Conservation (phyloP, 2,797 vertebrate genomes). For the Chaetophractus vellerosus region DNA sequence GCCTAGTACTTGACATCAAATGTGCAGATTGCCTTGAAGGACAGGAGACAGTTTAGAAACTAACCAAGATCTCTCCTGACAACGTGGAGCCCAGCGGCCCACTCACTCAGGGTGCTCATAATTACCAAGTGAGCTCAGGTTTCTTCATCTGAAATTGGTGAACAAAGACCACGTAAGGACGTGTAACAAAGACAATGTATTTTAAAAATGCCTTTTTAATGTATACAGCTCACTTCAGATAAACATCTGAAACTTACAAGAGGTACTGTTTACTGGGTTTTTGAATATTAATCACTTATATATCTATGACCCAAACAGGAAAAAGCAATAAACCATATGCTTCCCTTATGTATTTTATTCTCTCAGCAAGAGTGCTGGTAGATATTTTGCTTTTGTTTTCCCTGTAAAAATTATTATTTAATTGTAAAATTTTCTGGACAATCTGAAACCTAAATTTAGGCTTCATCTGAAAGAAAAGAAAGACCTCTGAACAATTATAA, state of each 20-base stretch:
- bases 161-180: not conserved
- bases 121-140: not conserved
- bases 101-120: not conserved
- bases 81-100: not conserved
- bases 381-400: slow-evolving; percentile 47
- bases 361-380: not conserved
- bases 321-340: not conserved
- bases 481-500: slow-evolving; percentile 43
- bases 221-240: slow-evolving; percentile 32
- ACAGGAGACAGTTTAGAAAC: slow-evolving; percentile 18
- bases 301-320: not conserved
- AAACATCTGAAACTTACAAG: slow-evolving; percentile 34
- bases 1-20: not conserved
- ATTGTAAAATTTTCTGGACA: not conserved
- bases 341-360: slow-evolving; percentile 12
- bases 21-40: not conserved
- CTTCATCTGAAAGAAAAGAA: slow-evolving; percentile 26
- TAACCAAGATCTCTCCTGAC: not conserved
- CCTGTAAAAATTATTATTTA: not conserved
- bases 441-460: slow-evolving; percentile 64
- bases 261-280: slow-evolving; percentile 30
- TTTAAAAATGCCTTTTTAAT: not conserved
- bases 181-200: not conserved
- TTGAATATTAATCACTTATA: slow-evolving; percentile 1
- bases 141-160: slow-evolving; percentile 9